A percentile compares a stretch with the other conserved stretches of the same genome.
phyloP scores from a whole-genome alignment of 2,888 invertebrate species.

The Lasioglossum figueresi region DNA sequence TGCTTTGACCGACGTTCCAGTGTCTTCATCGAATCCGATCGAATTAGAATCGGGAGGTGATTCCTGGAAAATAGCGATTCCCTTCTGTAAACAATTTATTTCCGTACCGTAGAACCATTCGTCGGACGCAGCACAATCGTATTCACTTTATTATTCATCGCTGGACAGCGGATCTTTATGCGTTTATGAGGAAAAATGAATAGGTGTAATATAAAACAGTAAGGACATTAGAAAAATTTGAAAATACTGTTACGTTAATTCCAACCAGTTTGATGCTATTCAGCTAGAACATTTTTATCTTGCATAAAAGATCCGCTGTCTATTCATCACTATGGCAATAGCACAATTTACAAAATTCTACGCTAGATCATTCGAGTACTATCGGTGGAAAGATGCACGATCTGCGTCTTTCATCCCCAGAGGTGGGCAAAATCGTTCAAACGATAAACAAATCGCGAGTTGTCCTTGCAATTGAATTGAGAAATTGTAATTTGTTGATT shows the following conservation, averaged over 20 bases:
- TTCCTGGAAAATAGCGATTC: background rate
- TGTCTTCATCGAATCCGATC: background rate
- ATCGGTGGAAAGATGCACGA: conserved; percentile 7
- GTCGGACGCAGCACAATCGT: conserved; percentile 55
- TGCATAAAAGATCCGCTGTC: no score
- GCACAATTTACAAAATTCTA: conserved; percentile 48
- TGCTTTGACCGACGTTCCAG: conserved; percentile 10
- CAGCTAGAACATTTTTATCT: no score
- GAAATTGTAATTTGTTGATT: background rate
- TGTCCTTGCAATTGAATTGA: background rate
- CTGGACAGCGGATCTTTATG: background rate
- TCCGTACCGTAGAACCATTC: conserved; percentile 1
- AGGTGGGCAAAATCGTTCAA: background rate
- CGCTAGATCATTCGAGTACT: conserved; percentile 33
- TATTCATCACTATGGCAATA: conserved; percentile 30
- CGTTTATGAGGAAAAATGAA: no score
- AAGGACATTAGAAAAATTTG: no score
- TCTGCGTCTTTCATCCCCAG: conserved; percentile 22
- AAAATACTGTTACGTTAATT: no score
- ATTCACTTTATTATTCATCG: conserved; percentile 39
- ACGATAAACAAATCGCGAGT: background rate
- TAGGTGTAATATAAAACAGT: no score
- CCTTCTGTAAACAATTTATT: conserved; percentile 33
- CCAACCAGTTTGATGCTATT: no score
- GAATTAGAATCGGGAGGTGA: background rate